Base-by-base conservation (phyloP, 2,797 vertebrate species). In the Peromyscus aztecus region DNA sequence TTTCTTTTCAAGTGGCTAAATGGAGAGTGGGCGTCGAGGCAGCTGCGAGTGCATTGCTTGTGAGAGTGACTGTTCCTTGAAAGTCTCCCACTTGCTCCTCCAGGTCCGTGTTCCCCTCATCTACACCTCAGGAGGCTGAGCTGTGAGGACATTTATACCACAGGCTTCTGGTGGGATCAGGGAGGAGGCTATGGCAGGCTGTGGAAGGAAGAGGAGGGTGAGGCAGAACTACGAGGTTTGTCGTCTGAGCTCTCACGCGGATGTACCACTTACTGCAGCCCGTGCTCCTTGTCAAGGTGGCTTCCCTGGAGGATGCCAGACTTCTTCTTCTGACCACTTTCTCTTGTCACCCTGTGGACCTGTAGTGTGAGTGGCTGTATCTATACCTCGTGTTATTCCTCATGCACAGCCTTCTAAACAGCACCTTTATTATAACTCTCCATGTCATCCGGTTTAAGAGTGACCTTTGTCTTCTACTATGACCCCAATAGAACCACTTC, bases 1-100 rank as follows among this genome's bases (percentile, higher is more conserved):
- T 95, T 96, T 55, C 83, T 84, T 91, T 96, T 83, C 83, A 95
- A 88, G 67, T 46, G 84, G 80, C 88, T 90, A 63, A 31, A 43
- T 52, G 46, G 80, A 77, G n/a, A 16, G 29, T 21, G 43, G 52
- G 73, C 4, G 27, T 31, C 63, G 76, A 59, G 84, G 81, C 96
- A 96, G 93, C 95, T 94, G 90, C 37, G 63, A 73, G 67, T 24
- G 49, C 81, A 52, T 84, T 77, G 91, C n/a, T 17, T 0, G 4
- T 27, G 37, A 40, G 19, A 19, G 23, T 31, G 34, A 37, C 40
- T 19, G 1, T 43, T 63, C 14, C 31, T 65, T 49, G 63, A 17
- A 34, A 12, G 7, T 19, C 37, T 63, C 69, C 23, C 10, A 2
- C 40, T 52, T 65, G 29, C 31, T 83, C 34, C 52, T 75, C 43